phyloP scores from a whole-genome alignment of 2,888 invertebrate species.

The Dexiosoma caninum region DNA sequence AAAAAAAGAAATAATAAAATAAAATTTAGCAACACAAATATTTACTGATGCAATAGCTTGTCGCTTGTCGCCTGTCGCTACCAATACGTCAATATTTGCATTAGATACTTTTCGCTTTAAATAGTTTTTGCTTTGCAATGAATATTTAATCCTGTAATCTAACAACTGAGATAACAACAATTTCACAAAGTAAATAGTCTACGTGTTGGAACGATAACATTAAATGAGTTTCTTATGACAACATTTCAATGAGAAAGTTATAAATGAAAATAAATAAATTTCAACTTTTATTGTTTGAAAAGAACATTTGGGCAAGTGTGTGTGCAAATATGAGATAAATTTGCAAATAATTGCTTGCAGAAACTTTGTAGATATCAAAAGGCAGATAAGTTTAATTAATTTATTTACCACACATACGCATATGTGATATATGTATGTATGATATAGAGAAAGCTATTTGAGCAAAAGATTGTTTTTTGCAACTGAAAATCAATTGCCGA shows the following conservation, averaged over 20 bases:
- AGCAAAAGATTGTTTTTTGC: no score
- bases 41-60: no score
- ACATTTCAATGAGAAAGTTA: neutral
- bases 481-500: no score
- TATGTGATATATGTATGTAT: no score
- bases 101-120: neutral
- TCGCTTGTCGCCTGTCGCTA: no score
- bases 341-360: neutral
- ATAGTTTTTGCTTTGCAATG: neutral
- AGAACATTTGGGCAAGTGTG: neutral
- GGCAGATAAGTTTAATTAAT: conserved; percentile 36
- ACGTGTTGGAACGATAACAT: neutral
- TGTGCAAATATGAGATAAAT: neutral
- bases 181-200: neutral
- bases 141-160: neutral
- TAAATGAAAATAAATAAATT: neutral
- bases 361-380: conserved; percentile 7
- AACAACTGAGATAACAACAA: neutral
- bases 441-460: no score
- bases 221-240: conserved; percentile 23
- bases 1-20: no score
- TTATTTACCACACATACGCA: conserved; percentile 24
- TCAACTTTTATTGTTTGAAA: neutral
- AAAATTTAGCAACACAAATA: no score
- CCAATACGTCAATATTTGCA: no score